These are phyloP conservation scores for Ibidorhyncha struthersii DNA, from an alignment of 2,113 vertebrate genomes.

Conservation along the genomic window DNA sequence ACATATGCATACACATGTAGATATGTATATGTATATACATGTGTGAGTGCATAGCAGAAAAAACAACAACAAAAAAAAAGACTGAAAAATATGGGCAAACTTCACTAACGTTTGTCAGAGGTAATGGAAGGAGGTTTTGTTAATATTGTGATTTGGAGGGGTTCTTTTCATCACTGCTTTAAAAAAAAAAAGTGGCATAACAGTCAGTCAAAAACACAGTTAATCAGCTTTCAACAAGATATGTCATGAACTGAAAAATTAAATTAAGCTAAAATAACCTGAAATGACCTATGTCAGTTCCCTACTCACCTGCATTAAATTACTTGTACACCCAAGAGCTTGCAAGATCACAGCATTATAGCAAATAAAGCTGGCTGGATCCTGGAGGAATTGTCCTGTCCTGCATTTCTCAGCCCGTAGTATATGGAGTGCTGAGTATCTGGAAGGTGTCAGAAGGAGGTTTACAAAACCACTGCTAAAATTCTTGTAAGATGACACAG, in stretches of 20 bases:
- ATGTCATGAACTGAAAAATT: not conserved
- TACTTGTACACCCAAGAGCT: not conserved
- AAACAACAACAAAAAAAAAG: not conserved
- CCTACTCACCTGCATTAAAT: not conserved
- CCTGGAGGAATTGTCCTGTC: not conserved
- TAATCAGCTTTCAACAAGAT: not conserved
- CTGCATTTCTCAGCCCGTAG: not conserved
- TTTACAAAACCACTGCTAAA: not conserved
- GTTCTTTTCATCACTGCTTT: not conserved
- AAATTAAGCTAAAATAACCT: not conserved
- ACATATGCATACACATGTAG: accelerated
- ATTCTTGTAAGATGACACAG: too few relatives aligned
- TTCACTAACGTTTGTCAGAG: not conserved
- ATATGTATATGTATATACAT: too few relatives aligned
- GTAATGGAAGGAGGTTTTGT: not conserved
- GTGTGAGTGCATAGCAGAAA: not conserved
- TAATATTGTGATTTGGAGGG: not conserved
- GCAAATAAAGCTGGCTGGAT: not conserved
- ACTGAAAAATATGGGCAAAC: not conserved
- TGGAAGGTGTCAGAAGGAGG: not conserved
- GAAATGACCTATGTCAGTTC: not conserved
- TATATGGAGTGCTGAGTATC: not conserved
- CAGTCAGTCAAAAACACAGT: not conserved
- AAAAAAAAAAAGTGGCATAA: not conserved
- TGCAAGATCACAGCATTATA: not conserved